These are phyloP conservation scores for Monomorium pharaonis DNA, from an alignment of 1,140 invertebrate species.

Conservation along the genomic window DNA sequence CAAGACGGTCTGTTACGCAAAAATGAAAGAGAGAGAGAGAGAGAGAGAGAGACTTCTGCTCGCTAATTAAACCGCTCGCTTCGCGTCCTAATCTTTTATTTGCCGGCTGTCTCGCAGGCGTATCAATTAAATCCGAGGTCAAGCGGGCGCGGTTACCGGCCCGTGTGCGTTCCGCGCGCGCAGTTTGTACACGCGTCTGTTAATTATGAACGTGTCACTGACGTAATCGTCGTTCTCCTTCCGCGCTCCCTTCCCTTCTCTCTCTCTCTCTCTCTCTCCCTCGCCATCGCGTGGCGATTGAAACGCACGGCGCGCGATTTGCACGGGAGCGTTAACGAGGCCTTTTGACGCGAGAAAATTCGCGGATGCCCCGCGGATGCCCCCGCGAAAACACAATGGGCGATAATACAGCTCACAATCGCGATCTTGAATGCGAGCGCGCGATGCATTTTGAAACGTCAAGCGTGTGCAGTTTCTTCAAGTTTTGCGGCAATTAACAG, in stretches of 20 bases:
- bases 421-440: conserved; percentile 37
- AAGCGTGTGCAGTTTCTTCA: conserved; percentile 62
- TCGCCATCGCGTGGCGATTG: too few relatives aligned
- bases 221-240: conserved; percentile 39
- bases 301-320: background rate
- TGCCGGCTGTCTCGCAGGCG: conserved; percentile 64
- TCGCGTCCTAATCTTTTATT: conserved; percentile 55
- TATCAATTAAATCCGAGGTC: conserved; percentile 75
- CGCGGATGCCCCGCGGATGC: background rate
- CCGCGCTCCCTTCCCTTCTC: background rate
- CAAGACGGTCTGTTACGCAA: conserved; percentile 47
- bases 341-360: background rate
- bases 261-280: too few relatives aligned
- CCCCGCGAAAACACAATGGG: background rate
- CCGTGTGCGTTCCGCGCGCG: background rate
- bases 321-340: background rate
- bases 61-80: conserved; percentile 51
- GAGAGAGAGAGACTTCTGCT: conserved; percentile 9
- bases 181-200: background rate
- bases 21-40: conserved; percentile 32
- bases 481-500: conserved; percentile 71
- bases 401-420: background rate
- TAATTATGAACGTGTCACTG: conserved; percentile 41
- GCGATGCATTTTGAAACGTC: conserved; percentile 49
- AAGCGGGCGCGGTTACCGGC: conserved; percentile 21